Evolutionary conservation across 2,797 vertebrate species (phyloP), one percentile per base, ranked within the genome.

Genomic region (Lutra lutra): DNA sequence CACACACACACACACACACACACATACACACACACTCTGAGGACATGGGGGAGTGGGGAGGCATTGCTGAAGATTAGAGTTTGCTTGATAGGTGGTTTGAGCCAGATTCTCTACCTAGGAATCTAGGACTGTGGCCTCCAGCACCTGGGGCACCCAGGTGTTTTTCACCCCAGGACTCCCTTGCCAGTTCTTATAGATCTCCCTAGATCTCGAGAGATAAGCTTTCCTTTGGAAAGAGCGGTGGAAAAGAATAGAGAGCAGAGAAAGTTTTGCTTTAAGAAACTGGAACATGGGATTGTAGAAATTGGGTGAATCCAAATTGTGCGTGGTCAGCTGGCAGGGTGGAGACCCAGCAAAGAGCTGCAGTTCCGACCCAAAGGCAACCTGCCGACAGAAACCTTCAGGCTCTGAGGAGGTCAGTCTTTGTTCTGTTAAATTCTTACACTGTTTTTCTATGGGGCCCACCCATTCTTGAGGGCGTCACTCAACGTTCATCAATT

Each of bases 311-410:
- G 56, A 88, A 58, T 48, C 14, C 38, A 35, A 12, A 20, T 1
- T 82, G 35, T 29, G 27, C 5, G 48, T 15, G 1, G 4, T 58
- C 0, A 3, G 5, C 38, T 29, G 35, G 15, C 48, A 46, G 9
- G 8, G 7, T 72, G 13, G 20, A 72, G 7, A 84, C 5, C 38
- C 14, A 66, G 13, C 77, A 12, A 51, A 79, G 18, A 35, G 25
- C 5, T 40, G 25, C 38, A 27, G 7, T 29, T 35, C 10, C 0
- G 23, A 23, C n/a, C 4, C 2, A 0, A 38, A 17, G 20, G 20
- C 35, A 13, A 2, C 25, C 62, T 68, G 1, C 27, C 75, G 29
- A 10, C 0, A 32, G 29, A 94, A 54, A 27, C 32, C 13, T 84
- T 40, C 12, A 10, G n/a, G 43, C 32, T 84, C 17, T 48, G 13